Conservation (phyloP, 2,888 invertebrate genomes). For the Entomobrya multifasciata region DNA sequence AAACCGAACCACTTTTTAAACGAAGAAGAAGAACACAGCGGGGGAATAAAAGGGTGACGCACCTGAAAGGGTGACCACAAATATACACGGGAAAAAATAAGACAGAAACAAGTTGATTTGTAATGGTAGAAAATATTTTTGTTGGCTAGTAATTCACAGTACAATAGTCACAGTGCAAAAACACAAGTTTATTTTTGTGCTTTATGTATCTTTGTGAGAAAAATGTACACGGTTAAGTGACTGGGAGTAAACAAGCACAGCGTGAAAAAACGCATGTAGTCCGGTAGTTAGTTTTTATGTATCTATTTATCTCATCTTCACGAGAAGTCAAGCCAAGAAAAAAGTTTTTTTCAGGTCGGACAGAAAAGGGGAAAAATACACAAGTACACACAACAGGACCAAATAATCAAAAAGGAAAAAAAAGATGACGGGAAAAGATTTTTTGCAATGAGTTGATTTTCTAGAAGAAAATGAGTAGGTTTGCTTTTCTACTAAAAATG, state of each 20-base stretch:
- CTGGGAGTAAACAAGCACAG: slow-evolving; percentile 22
- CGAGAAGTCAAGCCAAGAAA: not conserved
- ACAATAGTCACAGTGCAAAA: not conserved
- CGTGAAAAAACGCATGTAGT: slow-evolving; percentile 15
- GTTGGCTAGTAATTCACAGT: too few relatives aligned
- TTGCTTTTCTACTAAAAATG: not conserved
- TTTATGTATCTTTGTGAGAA: too few relatives aligned
- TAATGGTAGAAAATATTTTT: too few relatives aligned
- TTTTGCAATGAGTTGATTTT: not conserved
- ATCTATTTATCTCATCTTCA: not conserved
- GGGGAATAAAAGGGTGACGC: slow-evolving; percentile 4
- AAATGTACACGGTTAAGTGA: not conserved
- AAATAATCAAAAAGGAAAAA: slow-evolving; percentile 1
- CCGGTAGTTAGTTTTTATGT: not conserved
- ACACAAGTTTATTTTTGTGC: not conserved
- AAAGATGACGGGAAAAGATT: not conserved
- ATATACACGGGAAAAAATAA: not conserved
- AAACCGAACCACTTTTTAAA: not conserved
- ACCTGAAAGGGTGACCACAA: slow-evolving; percentile 8
- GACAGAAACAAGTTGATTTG: too few relatives aligned
- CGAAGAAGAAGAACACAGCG: not conserved
- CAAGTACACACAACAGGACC: not conserved
- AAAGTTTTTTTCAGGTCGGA: not conserved
- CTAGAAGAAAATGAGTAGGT: not conserved
- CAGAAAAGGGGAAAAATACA: not conserved